A percentile compares a stretch with the other conserved stretches of the same genome.
phyloP scores from a whole-genome alignment of 2,113 vertebrate genomes.

The Plotosus lineatus region DNA sequence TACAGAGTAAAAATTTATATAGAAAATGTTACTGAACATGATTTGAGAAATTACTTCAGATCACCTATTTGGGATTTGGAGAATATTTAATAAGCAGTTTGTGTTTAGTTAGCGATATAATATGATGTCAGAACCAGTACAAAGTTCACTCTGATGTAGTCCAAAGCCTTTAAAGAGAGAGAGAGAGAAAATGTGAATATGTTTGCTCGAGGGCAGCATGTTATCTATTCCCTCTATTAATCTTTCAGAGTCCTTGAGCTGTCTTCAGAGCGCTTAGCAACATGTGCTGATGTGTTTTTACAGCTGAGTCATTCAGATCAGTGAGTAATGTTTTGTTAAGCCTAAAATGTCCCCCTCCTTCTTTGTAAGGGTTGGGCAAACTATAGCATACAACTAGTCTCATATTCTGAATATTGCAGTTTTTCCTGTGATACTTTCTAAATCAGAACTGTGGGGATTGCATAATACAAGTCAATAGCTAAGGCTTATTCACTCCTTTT shows the following conservation, averaged over 20 bases:
- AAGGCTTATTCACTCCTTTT: too few relatives aligned
- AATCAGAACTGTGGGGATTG: not conserved
- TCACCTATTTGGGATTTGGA: not conserved
- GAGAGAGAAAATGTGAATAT: not conserved
- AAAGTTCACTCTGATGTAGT: not conserved
- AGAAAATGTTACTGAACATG: not conserved
- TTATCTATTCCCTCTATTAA: conserved; percentile 12
- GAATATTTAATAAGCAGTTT: conserved; percentile 3
- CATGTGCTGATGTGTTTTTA: conserved; percentile 7
- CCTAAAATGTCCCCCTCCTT: too few relatives aligned
- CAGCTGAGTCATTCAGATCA: not conserved
- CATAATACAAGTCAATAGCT: too few relatives aligned
- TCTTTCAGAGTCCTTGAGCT: conserved; percentile 15
- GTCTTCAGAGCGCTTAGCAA: not conserved
- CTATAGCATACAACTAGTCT: not conserved
- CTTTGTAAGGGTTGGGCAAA: not conserved
- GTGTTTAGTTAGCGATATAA: not conserved
- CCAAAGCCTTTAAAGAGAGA: not conserved
- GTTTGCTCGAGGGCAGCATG: not conserved
- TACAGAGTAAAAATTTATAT: too few relatives aligned
- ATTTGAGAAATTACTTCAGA: conserved; percentile 1
- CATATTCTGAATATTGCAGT: not conserved
- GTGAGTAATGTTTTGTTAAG: not conserved
- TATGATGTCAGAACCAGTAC: too few relatives aligned
- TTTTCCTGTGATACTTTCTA: not conserved